A percentile compares a stretch with the other conserved stretches of the same genome.
Conservation (phyloP, 64 coral and sea anemone genomes). For the Dendronephthya gigantea region DNA sequence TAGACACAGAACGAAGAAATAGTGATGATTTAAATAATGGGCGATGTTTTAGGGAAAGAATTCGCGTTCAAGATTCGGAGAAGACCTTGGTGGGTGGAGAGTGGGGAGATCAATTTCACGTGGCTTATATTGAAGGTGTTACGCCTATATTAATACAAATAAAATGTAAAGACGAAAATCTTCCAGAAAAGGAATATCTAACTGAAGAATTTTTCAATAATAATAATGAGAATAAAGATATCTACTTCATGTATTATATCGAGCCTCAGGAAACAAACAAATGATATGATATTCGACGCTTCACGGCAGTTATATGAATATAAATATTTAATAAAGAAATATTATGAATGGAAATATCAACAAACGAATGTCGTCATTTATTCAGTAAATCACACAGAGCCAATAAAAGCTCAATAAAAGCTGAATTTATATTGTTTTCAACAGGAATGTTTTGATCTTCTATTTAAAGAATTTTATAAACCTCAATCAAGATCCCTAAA, state of each 20-base stretch:
- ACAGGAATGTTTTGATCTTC: too few species aligned
- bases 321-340: not conserved
- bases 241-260: not conserved
- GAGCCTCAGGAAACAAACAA: not conserved
- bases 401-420: too few species aligned
- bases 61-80: not conserved
- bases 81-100: not conserved
- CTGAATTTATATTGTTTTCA: too few species aligned
- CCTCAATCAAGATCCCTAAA: too few species aligned
- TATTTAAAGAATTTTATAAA: too few species aligned
- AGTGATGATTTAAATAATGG: not conserved
- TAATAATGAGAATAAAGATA: not conserved
- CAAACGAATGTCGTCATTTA: too few species aligned
- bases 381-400: too few species aligned
- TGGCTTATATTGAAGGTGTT: not conserved
- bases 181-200: not conserved
- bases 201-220: not conserved
- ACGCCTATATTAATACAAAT: not conserved
- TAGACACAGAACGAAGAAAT: not conserved
- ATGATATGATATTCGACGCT: not conserved
- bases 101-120: constrained; percentile 6
- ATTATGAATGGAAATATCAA: not conserved
- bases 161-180: not conserved
- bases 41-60: constrained; percentile 1
- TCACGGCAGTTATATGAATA: not conserved